These are phyloP conservation scores for Epinephelus cyanopodus DNA, from an alignment of 2,113 vertebrate genomes.

Conservation along the genomic window DNA sequence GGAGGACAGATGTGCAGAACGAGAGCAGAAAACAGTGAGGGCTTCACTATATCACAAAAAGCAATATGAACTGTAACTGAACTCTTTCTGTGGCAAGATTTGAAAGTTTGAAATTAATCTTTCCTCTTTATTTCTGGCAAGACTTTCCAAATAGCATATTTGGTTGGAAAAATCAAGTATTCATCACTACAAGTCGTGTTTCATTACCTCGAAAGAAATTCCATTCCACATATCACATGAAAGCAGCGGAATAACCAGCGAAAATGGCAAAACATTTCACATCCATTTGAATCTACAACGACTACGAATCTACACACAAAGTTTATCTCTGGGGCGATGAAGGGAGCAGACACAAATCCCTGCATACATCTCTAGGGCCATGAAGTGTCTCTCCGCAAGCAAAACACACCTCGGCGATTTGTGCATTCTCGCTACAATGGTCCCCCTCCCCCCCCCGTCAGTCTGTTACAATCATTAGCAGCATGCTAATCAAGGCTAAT, in stretches of 20 bases:
- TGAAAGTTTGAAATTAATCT: conserved; percentile 14
- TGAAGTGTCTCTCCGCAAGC: conserved; percentile 22
- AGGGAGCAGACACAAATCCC: conserved; percentile 38
- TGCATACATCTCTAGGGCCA: conserved; percentile 4
- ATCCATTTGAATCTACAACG: not conserved
- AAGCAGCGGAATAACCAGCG: conserved; percentile 13
- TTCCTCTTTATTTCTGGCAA: not conserved
- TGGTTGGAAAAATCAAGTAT: conserved; percentile 20
- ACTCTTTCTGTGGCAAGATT: not conserved
- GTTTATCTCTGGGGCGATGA: not conserved
- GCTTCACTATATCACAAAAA: not conserved
- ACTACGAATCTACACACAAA: conserved; percentile 25
- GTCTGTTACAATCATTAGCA: conserved; percentile 66
- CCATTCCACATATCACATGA: not conserved
- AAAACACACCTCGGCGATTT: conserved; percentile 57
- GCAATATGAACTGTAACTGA: not conserved
- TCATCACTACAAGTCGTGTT: conserved; percentile 18
- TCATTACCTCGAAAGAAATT: conserved; percentile 26
- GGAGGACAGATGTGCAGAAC: conserved; percentile 12
- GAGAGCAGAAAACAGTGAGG: not conserved
- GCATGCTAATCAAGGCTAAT: conserved; percentile 77
- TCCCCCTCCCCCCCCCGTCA: not conserved
- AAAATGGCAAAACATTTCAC: conserved; percentile 23
- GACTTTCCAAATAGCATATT: not conserved
- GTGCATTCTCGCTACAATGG: conserved; percentile 24